Conservation (phyloP, 2,113 vertebrate species). For the Peromyscus maniculatus region DNA sequence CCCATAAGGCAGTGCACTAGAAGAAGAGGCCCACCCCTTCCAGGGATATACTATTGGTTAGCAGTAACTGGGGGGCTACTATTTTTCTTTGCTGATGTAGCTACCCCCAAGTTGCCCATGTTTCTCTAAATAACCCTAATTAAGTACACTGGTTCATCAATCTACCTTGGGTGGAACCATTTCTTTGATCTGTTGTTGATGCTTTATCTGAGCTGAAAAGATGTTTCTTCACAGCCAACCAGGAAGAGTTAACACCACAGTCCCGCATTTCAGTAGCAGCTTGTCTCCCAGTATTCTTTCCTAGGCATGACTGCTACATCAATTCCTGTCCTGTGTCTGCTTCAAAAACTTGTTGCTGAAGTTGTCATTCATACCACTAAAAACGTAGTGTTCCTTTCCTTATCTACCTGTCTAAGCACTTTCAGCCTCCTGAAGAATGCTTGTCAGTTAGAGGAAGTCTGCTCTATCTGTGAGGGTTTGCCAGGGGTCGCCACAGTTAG, state of each 20-base stretch:
- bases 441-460: constrained; percentile 21
- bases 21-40: no score
- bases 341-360: neutral
- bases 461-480: neutral
- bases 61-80: neutral
- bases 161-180: neutral
- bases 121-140: neutral
- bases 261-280: neutral
- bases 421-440: neutral
- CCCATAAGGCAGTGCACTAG: neutral
- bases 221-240: neutral
- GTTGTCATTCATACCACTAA: neutral
- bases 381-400: neutral
- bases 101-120: neutral
- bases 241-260: neutral
- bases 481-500: neutral
- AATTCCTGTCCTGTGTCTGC: neutral
- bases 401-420: neutral
- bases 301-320: neutral
- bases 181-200: neutral
- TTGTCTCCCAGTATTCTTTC: neutral
- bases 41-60: neutral
- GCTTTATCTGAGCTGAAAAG: neutral
- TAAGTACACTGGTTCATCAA: neutral
- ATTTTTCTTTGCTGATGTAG: neutral